These are phyloP conservation scores for Aphidoletes aphidimyza DNA, from an alignment of 2,888 invertebrate genomes.

Conservation along the genomic window DNA sequence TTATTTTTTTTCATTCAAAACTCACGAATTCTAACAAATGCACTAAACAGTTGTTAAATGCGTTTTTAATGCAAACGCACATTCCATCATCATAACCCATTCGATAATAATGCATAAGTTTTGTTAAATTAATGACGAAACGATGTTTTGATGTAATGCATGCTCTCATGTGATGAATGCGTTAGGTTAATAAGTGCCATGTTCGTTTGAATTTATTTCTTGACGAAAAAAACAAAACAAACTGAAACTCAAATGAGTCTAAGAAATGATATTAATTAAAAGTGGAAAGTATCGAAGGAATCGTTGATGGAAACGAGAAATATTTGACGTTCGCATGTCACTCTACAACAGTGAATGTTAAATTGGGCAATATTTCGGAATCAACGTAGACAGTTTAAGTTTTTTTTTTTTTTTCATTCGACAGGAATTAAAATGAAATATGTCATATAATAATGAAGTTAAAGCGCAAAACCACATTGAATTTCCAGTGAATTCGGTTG, in stretches of 20 bases:
- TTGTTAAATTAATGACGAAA: slow-evolving; percentile 36
- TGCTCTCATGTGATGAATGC: slow-evolving; percentile 30
- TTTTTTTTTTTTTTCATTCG: no score
- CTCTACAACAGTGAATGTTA: neutral
- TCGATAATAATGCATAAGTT: neutral
- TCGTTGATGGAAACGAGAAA: neutral
- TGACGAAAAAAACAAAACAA: no score
- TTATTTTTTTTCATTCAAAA: neutral
- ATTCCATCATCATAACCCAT: slow-evolving; percentile 21
- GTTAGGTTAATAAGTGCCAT: slow-evolving; percentile 21
- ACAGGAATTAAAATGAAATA: neutral
- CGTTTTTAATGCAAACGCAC: slow-evolving; percentile 26
- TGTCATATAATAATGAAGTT: neutral
- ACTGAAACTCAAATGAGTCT: no score
- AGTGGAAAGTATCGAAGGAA: neutral
- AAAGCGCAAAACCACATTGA: neutral
- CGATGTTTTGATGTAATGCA: neutral
- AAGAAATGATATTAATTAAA: neutral
- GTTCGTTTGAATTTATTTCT: slow-evolving; percentile 20
- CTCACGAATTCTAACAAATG: neutral
- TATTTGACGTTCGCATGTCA: neutral
- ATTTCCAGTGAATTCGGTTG: neutral
- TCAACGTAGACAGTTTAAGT: neutral
- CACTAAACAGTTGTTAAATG: slow-evolving; percentile 42
- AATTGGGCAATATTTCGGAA: neutral